Percentiles rank a stretch among this genome's conserved stretches.
Evolutionary conservation across 1,140 invertebrate species (phyloP).

Genomic region (Drosophila hydei): DNA sequence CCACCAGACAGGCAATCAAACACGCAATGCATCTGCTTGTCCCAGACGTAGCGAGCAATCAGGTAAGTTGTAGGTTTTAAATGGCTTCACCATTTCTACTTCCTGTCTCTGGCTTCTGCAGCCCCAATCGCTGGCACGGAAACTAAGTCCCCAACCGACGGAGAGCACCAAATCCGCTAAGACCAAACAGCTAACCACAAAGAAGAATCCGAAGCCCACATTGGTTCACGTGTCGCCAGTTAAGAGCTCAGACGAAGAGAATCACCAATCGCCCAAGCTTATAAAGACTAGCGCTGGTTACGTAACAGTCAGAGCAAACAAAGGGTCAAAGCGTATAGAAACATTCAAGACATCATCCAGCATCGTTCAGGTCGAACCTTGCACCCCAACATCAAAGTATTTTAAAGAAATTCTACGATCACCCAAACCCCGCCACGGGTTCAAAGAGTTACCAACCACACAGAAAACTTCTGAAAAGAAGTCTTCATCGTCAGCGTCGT

Average conservation of each 20-base stretch:
- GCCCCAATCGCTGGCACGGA: constrained; percentile 47
- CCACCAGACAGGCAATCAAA: constrained; percentile 49
- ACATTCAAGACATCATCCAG: constrained; percentile 54
- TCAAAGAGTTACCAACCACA: constrained; percentile 24
- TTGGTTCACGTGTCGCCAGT: constrained; percentile 29
- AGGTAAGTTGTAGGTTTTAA: constrained; percentile 16
- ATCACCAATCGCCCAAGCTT: constrained; percentile 24
- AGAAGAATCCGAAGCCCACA: constrained; percentile 29
- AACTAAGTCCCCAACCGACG: constrained; percentile 45
- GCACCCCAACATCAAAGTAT: constrained; percentile 61
- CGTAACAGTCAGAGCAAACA: constrained; percentile 32
- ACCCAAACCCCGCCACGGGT: constrained; percentile 30
- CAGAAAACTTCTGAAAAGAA: constrained; percentile 6
- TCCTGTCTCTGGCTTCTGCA: not conserved
- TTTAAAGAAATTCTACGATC: constrained; percentile 58
- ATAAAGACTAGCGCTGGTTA: constrained; percentile 60
- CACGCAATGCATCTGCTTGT: constrained; percentile 46
- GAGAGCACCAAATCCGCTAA: not conserved
- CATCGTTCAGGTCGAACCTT: constrained; percentile 62
- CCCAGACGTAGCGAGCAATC: constrained; percentile 14
- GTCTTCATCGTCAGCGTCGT: not conserved
- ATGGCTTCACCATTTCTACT: not conserved
- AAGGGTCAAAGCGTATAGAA: constrained; percentile 6
- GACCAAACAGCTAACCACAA: not conserved
- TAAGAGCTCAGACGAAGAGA: constrained; percentile 71